These are phyloP conservation scores for Antheraea yamamai DNA, from an alignment of 2,888 invertebrate species.

Conservation along the genomic window DNA sequence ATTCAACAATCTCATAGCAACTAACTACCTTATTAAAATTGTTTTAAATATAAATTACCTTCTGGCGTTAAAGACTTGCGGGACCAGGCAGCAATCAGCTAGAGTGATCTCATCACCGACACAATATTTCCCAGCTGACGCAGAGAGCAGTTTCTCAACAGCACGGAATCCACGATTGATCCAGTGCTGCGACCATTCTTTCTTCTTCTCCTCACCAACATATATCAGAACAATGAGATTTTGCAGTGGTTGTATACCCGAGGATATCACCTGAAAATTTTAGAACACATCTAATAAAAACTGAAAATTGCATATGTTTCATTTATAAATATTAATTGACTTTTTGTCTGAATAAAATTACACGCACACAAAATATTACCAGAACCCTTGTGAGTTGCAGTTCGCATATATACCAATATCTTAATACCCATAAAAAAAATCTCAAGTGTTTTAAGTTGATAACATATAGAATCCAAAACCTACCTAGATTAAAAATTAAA, in stretches of 20 bases:
- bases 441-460: too few species aligned
- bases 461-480: too few species aligned
- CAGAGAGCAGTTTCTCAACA: slow-evolving; percentile 92
- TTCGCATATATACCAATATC: too few species aligned
- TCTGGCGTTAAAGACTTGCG: slow-evolving; percentile 96
- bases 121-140: slow-evolving; percentile 94
- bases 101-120: slow-evolving; percentile 96
- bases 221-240: slow-evolving; percentile 94
- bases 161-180: slow-evolving; percentile 94
- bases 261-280: slow-evolving; percentile 86
- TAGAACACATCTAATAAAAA: neutral
- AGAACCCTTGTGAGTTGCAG: too few species aligned
- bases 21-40: neutral
- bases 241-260: slow-evolving; percentile 98
- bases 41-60: slow-evolving; percentile 76
- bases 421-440: too few species aligned
- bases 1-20: too few species aligned
- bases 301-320: neutral
- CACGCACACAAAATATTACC: too few species aligned
- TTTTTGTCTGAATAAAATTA: neutral
- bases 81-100: slow-evolving; percentile 97
- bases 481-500: too few species aligned
- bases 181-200: slow-evolving; percentile 97
- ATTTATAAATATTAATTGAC: too few species aligned
- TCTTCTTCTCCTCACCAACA: slow-evolving; percentile 93